Percentiles rank a stretch among this genome's conserved stretches.
These are phyloP conservation scores for Ctenosaura bakeri DNA, from an alignment of 2,797 vertebrate genomes.

Conservation along the genomic window DNA sequence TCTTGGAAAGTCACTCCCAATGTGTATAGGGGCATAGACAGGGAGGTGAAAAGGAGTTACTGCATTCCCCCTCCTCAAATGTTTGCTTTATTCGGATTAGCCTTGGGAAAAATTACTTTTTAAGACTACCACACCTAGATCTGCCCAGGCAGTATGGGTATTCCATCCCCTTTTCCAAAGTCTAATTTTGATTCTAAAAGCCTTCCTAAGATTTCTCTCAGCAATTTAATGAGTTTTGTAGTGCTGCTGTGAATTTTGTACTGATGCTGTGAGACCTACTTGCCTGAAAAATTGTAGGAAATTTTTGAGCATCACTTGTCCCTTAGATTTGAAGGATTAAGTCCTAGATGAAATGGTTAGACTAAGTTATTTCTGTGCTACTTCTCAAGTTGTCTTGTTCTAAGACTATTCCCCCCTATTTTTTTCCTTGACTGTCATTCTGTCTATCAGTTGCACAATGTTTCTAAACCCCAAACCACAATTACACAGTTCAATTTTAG, in stretches of 20 bases:
- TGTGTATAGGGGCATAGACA: too few species aligned
- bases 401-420: not conserved
- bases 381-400: not conserved
- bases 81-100: too few species aligned
- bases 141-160: too few species aligned
- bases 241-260: not conserved
- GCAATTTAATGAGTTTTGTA: not conserved
- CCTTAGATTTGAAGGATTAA: not conserved
- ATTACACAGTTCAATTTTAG: slow-evolving; percentile 76
- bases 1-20: too few species aligned
- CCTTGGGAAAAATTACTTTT: too few species aligned
- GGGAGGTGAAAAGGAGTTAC: too few species aligned
- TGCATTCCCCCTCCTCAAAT: too few species aligned
- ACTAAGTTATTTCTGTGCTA: not conserved
- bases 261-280: not conserved
- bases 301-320: not conserved
- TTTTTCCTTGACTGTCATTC: slow-evolving; percentile 33
- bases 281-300: not conserved
- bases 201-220: not conserved
- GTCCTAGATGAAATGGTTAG: not conserved
- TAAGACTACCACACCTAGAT: too few species aligned
- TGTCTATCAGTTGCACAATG: slow-evolving; percentile 55
- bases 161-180: too few species aligned
- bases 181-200: not conserved
- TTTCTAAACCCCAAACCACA: slow-evolving; percentile 76